Conservation (phyloP, 2,888 invertebrate species). For the Thera obeliscata region DNA sequence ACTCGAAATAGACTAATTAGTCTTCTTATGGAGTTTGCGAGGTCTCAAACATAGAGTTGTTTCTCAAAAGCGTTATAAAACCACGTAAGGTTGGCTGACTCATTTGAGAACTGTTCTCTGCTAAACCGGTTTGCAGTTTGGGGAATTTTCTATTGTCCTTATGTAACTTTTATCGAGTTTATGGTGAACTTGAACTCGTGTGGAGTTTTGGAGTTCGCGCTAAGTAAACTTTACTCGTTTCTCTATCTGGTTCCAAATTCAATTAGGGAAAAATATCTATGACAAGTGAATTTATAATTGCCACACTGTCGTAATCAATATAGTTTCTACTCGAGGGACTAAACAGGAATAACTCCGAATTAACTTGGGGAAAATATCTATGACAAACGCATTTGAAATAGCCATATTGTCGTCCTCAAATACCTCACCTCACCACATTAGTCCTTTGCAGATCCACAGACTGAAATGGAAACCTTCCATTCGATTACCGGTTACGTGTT, state of each 20-base stretch:
- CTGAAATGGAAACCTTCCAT: constrained; percentile 28
- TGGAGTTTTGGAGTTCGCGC: background rate
- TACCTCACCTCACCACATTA: background rate
- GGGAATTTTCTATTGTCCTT: constrained; percentile 35
- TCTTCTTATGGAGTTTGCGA: constrained; percentile 28
- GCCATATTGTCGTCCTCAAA: background rate
- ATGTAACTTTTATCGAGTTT: constrained; percentile 21
- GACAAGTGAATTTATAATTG: too few species aligned
- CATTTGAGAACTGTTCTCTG: constrained; percentile 18
- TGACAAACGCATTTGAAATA: too few species aligned
- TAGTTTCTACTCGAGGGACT: too few species aligned
- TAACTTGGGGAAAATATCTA: too few species aligned
- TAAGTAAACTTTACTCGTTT: background rate
- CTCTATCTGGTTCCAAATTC: too few species aligned
- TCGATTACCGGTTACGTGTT: constrained; percentile 31
- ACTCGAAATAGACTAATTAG: constrained; percentile 34
- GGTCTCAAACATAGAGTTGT: constrained; percentile 21
- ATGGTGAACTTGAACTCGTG: constrained; percentile 17
- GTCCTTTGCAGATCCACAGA: background rate
- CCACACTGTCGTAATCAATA: too few species aligned
- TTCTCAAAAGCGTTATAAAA: constrained; percentile 31
- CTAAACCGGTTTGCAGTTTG: constrained; percentile 36
- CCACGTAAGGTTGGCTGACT: constrained; percentile 27
- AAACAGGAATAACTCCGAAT: too few species aligned
- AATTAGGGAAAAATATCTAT: too few species aligned